A percentile compares a stretch with the other conserved stretches of the same genome.
Conservation (phyloP, 2,797 vertebrate genomes). For the Clarias platycephalus region DNA sequence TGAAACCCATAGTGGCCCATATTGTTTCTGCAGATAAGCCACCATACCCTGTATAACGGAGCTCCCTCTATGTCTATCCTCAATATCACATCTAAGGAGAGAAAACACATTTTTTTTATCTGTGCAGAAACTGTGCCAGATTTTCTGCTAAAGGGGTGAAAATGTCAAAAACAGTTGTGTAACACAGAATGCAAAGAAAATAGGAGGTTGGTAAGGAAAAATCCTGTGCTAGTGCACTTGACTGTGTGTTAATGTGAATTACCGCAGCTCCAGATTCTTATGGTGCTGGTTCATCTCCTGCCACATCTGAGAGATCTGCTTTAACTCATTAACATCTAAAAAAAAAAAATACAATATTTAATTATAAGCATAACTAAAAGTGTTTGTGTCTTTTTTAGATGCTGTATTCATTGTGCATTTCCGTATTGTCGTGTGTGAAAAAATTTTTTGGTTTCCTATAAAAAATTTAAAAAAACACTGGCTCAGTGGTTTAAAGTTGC, state of each 20-base stretch:
- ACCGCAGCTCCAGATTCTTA: slow-evolving; percentile 39
- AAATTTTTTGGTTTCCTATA: too few relatives aligned
- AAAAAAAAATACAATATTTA: background rate
- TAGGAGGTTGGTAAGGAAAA: background rate
- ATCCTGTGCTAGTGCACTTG: background rate
- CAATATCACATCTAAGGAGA: slow-evolving; percentile 3
- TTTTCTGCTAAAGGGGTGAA: background rate
- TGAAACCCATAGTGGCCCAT: slow-evolving; percentile 62
- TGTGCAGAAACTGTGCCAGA: background rate
- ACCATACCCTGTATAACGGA: slow-evolving; percentile 66
- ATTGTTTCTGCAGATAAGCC: slow-evolving; percentile 55
- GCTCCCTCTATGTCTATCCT: slow-evolving; percentile 45
- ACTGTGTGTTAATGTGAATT: background rate
- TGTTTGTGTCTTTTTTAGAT: background rate
- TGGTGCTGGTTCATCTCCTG: slow-evolving; percentile 61
- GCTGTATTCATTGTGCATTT: background rate
- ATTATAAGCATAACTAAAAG: background rate
- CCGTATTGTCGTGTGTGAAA: background rate
- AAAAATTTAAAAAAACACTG: background rate
- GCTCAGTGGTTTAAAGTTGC: background rate
- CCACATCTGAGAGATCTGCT: slow-evolving; percentile 56
- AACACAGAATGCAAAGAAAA: background rate
- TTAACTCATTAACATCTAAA: slow-evolving; percentile 7
- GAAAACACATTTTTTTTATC: background rate
- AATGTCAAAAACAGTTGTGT: background rate